These are phyloP conservation scores for Neoseiulus cucumeris DNA, from an alignment of 1,140 invertebrate genomes.

Conservation along the genomic window DNA sequence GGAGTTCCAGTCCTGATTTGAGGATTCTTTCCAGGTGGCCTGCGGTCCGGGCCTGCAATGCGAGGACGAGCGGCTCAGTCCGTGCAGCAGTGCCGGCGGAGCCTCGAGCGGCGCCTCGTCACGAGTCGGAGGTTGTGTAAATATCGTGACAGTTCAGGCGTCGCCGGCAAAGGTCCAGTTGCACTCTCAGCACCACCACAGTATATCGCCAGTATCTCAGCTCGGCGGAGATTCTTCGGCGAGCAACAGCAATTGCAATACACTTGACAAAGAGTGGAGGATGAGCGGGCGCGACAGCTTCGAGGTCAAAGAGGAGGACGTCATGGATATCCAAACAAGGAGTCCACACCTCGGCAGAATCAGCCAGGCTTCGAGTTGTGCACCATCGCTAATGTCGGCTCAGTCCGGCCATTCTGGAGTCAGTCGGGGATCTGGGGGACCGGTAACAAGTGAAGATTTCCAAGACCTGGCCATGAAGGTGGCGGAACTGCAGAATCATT, in stretches of 20 bases:
- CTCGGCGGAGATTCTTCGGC: neutral
- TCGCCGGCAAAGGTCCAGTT: conserved; percentile 2
- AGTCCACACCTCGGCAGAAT: neutral
- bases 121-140: neutral
- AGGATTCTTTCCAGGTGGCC: neutral
- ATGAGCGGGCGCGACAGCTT: neutral
- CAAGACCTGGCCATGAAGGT: conserved; percentile 9
- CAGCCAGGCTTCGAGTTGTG: conserved; percentile 4
- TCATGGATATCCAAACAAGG: neutral
- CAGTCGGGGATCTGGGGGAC: neutral
- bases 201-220: neutral
- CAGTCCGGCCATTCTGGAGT: neutral
- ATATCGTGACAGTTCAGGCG: neutral
- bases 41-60: neutral
- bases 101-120: neutral
- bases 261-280: neutral
- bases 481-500: conserved; percentile 6
- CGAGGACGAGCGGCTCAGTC: neutral
- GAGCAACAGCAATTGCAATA: conserved; percentile 9
- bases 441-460: neutral
- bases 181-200: neutral
- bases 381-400: neutral
- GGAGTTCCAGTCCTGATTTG: neutral
- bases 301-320: neutral
- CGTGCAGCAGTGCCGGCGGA: neutral